Percentiles rank a stretch among this genome's conserved stretches.
Conservation (phyloP, 2,113 vertebrate genomes). For the Cyanoliseus patagonus region DNA sequence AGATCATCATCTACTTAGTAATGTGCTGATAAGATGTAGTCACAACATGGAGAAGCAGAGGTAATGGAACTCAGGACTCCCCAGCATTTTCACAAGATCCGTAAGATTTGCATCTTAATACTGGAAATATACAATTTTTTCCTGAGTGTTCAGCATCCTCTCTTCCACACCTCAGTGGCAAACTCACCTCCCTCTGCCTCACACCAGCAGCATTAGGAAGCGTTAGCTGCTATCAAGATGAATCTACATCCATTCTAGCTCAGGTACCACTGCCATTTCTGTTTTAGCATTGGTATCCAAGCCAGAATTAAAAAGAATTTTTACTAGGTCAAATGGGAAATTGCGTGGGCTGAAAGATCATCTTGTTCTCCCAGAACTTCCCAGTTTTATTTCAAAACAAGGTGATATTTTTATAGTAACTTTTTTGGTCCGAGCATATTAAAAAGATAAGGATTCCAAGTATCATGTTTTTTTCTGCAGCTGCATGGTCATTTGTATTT, state of each 20-base stretch:
- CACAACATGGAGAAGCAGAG: neutral
- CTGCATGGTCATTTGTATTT: neutral
- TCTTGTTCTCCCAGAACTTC: neutral
- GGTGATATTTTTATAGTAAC: neutral
- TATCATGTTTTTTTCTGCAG: neutral
- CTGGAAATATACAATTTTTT: neutral
- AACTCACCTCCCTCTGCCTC: neutral
- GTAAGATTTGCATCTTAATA: neutral
- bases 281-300: neutral
- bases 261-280: neutral
- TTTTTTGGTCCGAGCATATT: neutral
- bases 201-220: neutral
- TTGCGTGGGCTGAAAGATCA: neutral
- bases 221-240: neutral
- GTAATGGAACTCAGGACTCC: neutral
- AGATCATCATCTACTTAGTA: neutral
- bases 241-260: neutral
- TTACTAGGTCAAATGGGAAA: neutral
- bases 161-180: neutral
- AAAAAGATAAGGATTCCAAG: neutral
- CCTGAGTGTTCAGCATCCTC: neutral
- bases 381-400: neutral
- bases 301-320: neutral
- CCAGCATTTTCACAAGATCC: neutral
- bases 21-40: fast-evolving